Conservation (phyloP, 1,140 invertebrate genomes). For the Vollenhovia emeryi region DNA sequence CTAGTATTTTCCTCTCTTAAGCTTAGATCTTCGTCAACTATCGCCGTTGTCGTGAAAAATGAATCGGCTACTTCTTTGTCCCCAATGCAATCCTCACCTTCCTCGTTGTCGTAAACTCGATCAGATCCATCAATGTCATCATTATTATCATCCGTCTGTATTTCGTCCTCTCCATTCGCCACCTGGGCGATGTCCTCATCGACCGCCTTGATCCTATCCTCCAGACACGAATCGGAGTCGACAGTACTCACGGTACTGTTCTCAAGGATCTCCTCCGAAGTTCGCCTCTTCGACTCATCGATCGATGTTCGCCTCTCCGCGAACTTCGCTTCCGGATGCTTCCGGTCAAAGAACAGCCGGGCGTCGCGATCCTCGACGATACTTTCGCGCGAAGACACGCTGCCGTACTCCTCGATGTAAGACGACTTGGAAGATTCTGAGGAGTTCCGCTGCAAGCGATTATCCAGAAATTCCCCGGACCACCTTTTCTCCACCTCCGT, state of each 20-base stretch:
- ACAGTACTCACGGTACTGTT: constrained; percentile 76
- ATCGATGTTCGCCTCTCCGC: constrained; percentile 10
- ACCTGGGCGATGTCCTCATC: constrained; percentile 71
- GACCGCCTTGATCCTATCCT: constrained; percentile 76
- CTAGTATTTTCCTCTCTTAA: not conserved
- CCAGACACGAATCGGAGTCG: constrained; percentile 79
- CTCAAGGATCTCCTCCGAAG: constrained; percentile 60
- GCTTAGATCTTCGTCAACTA: not conserved
- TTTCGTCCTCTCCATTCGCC: not conserved
- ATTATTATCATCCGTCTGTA: constrained; percentile 29
- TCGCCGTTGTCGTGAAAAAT: not conserved
- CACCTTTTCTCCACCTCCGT: constrained; percentile 80
- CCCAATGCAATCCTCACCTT: not conserved
- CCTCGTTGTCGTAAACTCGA: not conserved
- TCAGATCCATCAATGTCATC: constrained; percentile 7
- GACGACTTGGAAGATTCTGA: constrained; percentile 81
- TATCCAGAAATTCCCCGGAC: constrained; percentile 80
- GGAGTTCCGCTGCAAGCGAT: constrained; percentile 74
- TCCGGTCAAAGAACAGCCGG: not conserved
- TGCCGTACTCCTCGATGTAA: constrained; percentile 80
- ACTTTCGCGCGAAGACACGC: constrained; percentile 78
- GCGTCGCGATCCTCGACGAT: constrained; percentile 65
- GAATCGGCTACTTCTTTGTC: not conserved
- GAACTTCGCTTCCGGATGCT: not conserved
- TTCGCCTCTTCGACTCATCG: not conserved